phyloP scores from a whole-genome alignment of 2,797 vertebrate species.

The Fringilla coelebs region DNA sequence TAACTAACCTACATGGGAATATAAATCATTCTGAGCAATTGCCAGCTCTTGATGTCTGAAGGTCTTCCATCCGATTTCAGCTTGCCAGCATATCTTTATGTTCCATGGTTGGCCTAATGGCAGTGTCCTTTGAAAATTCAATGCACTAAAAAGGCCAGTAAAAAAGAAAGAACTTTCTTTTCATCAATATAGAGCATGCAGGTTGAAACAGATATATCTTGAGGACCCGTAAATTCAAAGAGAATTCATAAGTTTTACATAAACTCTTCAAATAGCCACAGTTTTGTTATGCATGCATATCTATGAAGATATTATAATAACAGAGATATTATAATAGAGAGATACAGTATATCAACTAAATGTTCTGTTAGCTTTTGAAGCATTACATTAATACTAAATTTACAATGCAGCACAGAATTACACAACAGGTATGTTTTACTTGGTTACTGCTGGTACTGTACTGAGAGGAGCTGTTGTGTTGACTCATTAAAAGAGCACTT shows the following conservation, averaged over 20 bases:
- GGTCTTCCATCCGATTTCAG: neutral
- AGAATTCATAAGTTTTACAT: constrained; percentile 46
- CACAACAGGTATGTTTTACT: neutral
- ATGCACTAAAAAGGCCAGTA: neutral
- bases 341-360: constrained; percentile 33
- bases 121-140: constrained; percentile 11
- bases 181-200: neutral
- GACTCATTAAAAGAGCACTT: neutral
- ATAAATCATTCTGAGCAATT: neutral
- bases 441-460: neutral
- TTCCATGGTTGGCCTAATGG: neutral
- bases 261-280: constrained; percentile 53
- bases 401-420: neutral
- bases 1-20: neutral
- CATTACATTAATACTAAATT: neutral
- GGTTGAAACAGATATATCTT: constrained; percentile 18
- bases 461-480: neutral
- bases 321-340: neutral
- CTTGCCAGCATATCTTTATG: neutral
- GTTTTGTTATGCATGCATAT: constrained; percentile 49
- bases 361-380: constrained; percentile 50
- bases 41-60: neutral
- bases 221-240: constrained; percentile 1
- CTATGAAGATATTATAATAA: constrained; percentile 24
- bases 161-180: neutral